Percentiles rank a stretch among this genome's conserved stretches.
Evolutionary conservation across 1,140 invertebrate species (phyloP).

Genomic region (Condylostylus longicornis): DNA sequence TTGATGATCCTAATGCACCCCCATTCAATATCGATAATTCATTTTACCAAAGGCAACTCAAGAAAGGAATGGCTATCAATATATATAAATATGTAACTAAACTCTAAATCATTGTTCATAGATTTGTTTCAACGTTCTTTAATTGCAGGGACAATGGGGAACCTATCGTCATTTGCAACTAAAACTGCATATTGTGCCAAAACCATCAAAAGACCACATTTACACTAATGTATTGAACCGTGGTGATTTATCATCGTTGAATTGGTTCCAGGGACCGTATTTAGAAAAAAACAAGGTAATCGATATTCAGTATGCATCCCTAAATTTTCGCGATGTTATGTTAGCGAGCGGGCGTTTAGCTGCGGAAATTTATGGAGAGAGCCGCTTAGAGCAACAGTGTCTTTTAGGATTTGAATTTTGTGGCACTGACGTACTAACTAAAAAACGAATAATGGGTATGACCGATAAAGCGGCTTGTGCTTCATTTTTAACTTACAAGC

Average conservation of each 20-base stretch:
- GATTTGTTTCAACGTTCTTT: constrained; percentile 1
- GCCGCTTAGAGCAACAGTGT: constrained; percentile 43
- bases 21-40: constrained; percentile 44
- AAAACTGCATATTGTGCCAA: constrained; percentile 27
- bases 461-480: constrained; percentile 38
- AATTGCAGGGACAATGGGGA: constrained; percentile 53
- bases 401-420: constrained; percentile 59
- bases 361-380: constrained; percentile 39
- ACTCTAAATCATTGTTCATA: neutral
- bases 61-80: constrained; percentile 68
- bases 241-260: constrained; percentile 72
- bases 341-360: constrained; percentile 55
- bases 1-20: constrained; percentile 48
- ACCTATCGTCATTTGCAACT: constrained; percentile 56
- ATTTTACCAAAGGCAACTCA: constrained; percentile 47
- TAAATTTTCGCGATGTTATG: constrained; percentile 72
- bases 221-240: constrained; percentile 61
- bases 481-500: constrained; percentile 42
- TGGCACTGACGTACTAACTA: constrained; percentile 41
- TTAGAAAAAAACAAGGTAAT: constrained; percentile 26
- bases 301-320: constrained; percentile 45
- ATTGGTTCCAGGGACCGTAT: constrained; percentile 58
- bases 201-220: constrained; percentile 39
- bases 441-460: constrained; percentile 58
- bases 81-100: constrained; percentile 47